Base-by-base conservation (phyloP, 2,888 invertebrate genomes). In the Epistrophe grossulariae region DNA sequence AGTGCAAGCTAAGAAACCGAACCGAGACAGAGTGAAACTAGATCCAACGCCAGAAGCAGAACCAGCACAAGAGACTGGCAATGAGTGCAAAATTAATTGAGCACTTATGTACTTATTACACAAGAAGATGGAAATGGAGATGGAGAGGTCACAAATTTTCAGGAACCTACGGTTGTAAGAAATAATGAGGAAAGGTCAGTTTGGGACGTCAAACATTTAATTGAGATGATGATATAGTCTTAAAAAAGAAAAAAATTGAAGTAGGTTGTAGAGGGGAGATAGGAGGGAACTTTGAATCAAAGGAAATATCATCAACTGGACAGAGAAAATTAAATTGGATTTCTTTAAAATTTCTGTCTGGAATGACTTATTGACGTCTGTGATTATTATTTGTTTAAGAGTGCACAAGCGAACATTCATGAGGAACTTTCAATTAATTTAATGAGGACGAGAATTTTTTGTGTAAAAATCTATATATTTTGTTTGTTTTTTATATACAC, bases 61-160 rank as follows among this genome's bases (percentile, higher is more conserved):
- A 31, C 31, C 24, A 45, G 24, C 68, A 73, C n/a, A 57, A 64
- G 45, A 17, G 55, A 60, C 82, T 66, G 79, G 13, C 40, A 73
- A 59, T 78, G 83, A 79, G 68, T 78, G 68, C 24, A 66, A 38
- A 83, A 83, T 83, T 83, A 79, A 83, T 83, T 83, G 73, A 78
- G 66, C 68, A 73, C 73, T 79, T 48, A 38, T 60, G 40, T 43
- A 28, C 31, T 64, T 64, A 64, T 64, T 64, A 64, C 13, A 45
- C 45, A 45, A 45, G 43, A 11, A 64, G 40, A 19, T 7, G 19
- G 9, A 10, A 0, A 9, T 48, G 17, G 8, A 48, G 24, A 24
- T 24, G 6, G 28, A 43, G n/a, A 40, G 24, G 7, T 24, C 11
- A 64, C 28, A 45, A 9, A 45, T 17, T 64, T 64, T 45, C 45